Conservation (phyloP, 2,888 invertebrate species). For the Thymelicus acteon region DNA sequence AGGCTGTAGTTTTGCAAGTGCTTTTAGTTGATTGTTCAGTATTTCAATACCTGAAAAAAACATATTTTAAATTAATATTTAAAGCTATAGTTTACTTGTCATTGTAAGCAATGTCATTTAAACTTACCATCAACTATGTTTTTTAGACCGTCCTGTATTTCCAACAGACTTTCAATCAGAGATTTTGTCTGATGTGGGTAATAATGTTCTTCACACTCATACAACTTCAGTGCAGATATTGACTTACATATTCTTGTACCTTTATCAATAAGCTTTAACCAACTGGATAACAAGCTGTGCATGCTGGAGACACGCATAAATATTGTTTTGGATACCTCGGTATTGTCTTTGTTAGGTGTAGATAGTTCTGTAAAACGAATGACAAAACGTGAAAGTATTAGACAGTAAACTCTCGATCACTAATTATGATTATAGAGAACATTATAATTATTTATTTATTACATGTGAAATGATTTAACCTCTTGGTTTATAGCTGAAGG, state of each 20-base stretch:
- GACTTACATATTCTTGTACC: constrained; percentile 64
- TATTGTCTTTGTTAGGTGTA: constrained; percentile 64
- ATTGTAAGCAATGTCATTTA: no score
- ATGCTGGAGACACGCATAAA: constrained; percentile 68
- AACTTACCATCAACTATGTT: constrained; percentile 63
- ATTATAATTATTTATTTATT: neutral
- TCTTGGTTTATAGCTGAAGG: constrained; percentile 55
- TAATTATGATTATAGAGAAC: no score
- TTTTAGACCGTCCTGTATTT: constrained; percentile 57
- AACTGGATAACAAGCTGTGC: constrained; percentile 62
- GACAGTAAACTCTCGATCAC: no score
- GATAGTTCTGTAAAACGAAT: constrained; percentile 61
- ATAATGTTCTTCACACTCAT: constrained; percentile 66
- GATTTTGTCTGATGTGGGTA: constrained; percentile 65
- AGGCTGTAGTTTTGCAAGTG: constrained; percentile 62
- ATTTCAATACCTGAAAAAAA: constrained; percentile 59
- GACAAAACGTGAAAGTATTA: neutral
- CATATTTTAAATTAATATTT: neutral
- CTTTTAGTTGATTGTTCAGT: constrained; percentile 61
- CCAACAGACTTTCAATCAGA: constrained; percentile 60
- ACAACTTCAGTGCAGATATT: constrained; percentile 62
- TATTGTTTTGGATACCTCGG: constrained; percentile 69
- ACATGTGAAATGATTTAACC: constrained; percentile 48
- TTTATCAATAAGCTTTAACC: constrained; percentile 64
- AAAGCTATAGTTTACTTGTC: no score